These are phyloP conservation scores for Drosophila pseudotalamancana DNA, from an alignment of 2,888 invertebrate species.

Conservation along the genomic window DNA sequence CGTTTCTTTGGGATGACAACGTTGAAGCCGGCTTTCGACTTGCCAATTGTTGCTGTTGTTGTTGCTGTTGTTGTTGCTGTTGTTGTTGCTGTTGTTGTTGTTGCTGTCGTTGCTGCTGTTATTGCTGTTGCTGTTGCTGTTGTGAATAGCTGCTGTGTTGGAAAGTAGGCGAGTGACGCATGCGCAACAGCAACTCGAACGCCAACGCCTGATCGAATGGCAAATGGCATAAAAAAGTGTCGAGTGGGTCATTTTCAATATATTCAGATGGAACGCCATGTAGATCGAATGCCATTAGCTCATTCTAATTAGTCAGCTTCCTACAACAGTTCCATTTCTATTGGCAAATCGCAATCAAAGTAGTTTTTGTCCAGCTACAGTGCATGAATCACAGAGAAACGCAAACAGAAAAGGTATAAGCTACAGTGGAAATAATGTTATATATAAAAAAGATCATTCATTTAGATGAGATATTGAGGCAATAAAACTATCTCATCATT, in stretches of 20 bases:
- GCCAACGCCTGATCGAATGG: slow-evolving; percentile 47
- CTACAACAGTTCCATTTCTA: slow-evolving; percentile 50
- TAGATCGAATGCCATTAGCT: slow-evolving; percentile 27
- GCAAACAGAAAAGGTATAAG: not conserved
- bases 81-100: slow-evolving; percentile 3
- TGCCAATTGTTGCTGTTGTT: slow-evolving; percentile 1
- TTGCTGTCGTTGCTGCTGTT: slow-evolving; percentile 19
- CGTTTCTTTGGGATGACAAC: slow-evolving; percentile 70
- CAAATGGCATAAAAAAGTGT: slow-evolving; percentile 49
- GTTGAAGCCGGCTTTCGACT: slow-evolving; percentile 16
- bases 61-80: slow-evolving; percentile 21
- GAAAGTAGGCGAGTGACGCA: slow-evolving; percentile 58
- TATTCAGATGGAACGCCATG: no score
- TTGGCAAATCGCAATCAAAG: slow-evolving; percentile 16
- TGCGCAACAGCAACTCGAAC: slow-evolving; percentile 42
- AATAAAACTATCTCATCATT: no score
- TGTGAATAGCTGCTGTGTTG: slow-evolving; percentile 22
- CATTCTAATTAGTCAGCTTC: slow-evolving; percentile 54
- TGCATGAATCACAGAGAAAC: slow-evolving; percentile 11
- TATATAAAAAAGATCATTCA: not conserved
- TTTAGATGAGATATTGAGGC: not conserved
- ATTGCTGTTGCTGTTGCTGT: slow-evolving; percentile 1
- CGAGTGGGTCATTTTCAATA: slow-evolving; percentile 57
- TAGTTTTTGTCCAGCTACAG: slow-evolving; percentile 5
- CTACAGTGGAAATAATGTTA: not conserved